Evolutionary conservation across 2,797 vertebrate genomes (phyloP).

Genomic region (Tragelaphus eurycerus): DNA sequence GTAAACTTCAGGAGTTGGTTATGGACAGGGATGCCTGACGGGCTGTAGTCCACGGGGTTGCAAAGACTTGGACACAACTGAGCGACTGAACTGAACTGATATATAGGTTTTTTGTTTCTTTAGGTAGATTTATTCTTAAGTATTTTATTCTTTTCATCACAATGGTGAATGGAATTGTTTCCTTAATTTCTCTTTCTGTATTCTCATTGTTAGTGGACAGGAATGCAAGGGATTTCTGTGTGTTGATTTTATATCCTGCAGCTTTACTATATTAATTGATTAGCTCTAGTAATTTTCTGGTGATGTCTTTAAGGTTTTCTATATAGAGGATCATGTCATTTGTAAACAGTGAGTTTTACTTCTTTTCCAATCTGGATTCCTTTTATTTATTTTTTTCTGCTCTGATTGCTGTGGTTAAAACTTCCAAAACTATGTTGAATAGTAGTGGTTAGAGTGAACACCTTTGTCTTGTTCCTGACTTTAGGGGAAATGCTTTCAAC

Average conservation of each 20-base stretch:
- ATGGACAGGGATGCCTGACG: background rate
- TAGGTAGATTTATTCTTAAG: background rate
- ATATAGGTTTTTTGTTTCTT: background rate
- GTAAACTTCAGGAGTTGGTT: background rate
- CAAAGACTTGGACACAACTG: background rate
- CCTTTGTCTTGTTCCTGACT: background rate
- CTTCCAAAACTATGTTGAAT: background rate
- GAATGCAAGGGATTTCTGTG: background rate
- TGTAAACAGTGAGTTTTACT: background rate
- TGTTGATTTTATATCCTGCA: background rate
- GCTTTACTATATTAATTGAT: background rate
- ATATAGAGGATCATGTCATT: background rate
- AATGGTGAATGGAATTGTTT: background rate
- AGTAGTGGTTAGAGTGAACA: background rate
- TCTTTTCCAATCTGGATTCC: background rate
- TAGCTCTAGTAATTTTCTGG: background rate
- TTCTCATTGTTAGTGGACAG: background rate
- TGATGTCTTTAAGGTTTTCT: background rate
- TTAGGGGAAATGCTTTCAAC: background rate
- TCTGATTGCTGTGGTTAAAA: background rate
- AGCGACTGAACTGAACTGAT: background rate
- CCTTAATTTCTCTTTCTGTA: background rate
- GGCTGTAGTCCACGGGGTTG: background rate
- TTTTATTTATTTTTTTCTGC: background rate
- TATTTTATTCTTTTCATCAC: background rate